Conservation (phyloP, 1,140 invertebrate genomes). For the Pseudomyrmex concolor region DNA sequence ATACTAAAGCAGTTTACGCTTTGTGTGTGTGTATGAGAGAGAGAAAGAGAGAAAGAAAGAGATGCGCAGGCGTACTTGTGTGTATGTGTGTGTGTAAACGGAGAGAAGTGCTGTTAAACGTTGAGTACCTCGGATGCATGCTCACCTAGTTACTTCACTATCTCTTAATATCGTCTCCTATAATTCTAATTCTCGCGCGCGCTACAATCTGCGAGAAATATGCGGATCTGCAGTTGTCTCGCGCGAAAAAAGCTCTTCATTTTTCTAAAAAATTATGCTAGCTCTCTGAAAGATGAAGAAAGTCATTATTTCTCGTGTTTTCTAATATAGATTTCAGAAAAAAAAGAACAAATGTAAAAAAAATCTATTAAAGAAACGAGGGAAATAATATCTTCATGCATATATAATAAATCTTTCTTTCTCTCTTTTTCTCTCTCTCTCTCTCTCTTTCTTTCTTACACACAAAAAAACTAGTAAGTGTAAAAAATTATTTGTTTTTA, state of each 20-base stretch:
- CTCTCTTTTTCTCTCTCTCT: too few relatives aligned
- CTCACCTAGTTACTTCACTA: constrained; percentile 30
- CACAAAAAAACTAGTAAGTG: too few relatives aligned
- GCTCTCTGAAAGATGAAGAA: background rate
- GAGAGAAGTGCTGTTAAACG: constrained; percentile 12
- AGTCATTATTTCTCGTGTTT: background rate
- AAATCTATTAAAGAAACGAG: too few relatives aligned
- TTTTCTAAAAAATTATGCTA: background rate
- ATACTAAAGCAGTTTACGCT: background rate
- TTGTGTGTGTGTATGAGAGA: background rate
- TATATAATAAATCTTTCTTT: too few relatives aligned
- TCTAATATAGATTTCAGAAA: too few relatives aligned
- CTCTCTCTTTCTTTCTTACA: too few relatives aligned
- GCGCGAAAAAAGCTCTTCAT: background rate
- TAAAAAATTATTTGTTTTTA: too few relatives aligned
- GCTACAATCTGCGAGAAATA: background rate
- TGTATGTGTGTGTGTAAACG: background rate
- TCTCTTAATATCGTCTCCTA: constrained; percentile 33
- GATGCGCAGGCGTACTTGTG: too few relatives aligned
- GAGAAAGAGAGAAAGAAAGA: background rate
- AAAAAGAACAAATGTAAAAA: too few relatives aligned
- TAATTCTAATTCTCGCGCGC: constrained; percentile 18
- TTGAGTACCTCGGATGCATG: constrained; percentile 22
- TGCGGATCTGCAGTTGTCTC: background rate
- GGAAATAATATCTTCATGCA: too few relatives aligned